Evolutionary conservation across 2,797 vertebrate species (phyloP).

Genomic region (Oreonectes daqikongensis): DNA sequence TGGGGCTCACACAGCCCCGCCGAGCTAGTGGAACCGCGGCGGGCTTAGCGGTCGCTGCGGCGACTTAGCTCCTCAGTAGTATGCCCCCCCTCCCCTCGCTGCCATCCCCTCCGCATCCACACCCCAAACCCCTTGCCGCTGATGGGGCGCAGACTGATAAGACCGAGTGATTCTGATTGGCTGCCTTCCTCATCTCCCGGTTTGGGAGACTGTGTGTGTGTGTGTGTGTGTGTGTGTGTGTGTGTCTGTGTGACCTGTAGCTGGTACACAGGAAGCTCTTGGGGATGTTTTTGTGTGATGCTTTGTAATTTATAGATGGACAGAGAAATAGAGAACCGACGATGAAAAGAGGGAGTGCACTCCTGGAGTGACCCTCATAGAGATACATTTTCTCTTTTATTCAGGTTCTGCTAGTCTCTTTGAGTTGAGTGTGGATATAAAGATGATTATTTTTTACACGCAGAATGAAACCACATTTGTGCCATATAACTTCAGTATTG

Average conservation of each 20-base stretch:
- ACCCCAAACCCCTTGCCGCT: conserved; percentile 59
- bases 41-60: conserved; percentile 87
- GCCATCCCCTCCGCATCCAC: conserved; percentile 35
- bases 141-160: conserved; percentile 73
- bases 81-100: conserved; percentile 40
- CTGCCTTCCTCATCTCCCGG: conserved; percentile 33
- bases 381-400: conserved; percentile 20
- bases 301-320: conserved; percentile 46
- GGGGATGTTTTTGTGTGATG: conserved; percentile 47
- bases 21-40: conserved; percentile 54
- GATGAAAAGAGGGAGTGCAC: conserved; percentile 59
- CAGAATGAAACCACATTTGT: background rate
- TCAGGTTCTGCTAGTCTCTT: background rate
- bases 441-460: background rate
- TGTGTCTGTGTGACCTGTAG: conserved; percentile 51
- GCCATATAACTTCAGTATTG: background rate
- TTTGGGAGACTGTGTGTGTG: conserved; percentile 29
- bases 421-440: too few species aligned
- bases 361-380: conserved; percentile 63
- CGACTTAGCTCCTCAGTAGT: conserved; percentile 71
- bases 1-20: conserved; percentile 91
- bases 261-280: conserved; percentile 40
- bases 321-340: conserved; percentile 18
- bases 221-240: too few species aligned
- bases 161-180: conserved; percentile 69